Evolutionary conservation across 2,888 invertebrate genomes (phyloP).

Genomic region (Cecidostiba fungosa): DNA sequence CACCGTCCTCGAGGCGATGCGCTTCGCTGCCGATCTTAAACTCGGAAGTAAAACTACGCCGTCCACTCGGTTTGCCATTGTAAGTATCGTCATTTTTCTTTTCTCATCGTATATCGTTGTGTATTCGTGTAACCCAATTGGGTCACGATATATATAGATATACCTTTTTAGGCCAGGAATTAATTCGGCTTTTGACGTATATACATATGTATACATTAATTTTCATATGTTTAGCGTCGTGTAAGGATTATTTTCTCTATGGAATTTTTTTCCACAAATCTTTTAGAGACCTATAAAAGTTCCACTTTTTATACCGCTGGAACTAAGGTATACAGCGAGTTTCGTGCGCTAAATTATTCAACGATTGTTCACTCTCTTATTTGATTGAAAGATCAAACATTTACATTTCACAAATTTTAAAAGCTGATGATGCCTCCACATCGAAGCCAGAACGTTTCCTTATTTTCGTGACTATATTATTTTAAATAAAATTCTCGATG

Average conservation of each 20-base stretch:
- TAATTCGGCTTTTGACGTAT: too few species aligned
- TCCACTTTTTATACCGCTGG: neutral
- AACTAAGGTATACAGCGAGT: too few species aligned
- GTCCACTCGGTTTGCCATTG: constrained; percentile 86
- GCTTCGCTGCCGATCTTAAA: constrained; percentile 94
- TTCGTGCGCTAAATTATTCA: too few species aligned
- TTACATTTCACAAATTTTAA: neutral
- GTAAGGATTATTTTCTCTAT: neutral
- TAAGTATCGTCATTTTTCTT: constrained; percentile 80
- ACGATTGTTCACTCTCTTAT: neutral
- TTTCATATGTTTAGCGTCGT: too few species aligned
- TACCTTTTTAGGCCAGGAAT: too few species aligned
- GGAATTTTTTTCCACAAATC: neutral
- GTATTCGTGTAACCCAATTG: too few species aligned
- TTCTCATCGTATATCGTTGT: neutral
- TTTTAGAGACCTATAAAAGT: neutral
- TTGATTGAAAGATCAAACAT: neutral
- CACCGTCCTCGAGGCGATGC: constrained; percentile 93
- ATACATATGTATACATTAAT: too few species aligned
- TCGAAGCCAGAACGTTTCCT: neutral
- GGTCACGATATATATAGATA: too few species aligned
- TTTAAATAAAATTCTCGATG: too few species aligned
- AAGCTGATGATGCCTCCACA: too few species aligned
- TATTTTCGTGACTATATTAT: neutral
- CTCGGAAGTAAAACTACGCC: constrained; percentile 85